Evolutionary conservation across 2,888 invertebrate genomes (phyloP).

Genomic region (Brachynemurus nebulosus): DNA sequence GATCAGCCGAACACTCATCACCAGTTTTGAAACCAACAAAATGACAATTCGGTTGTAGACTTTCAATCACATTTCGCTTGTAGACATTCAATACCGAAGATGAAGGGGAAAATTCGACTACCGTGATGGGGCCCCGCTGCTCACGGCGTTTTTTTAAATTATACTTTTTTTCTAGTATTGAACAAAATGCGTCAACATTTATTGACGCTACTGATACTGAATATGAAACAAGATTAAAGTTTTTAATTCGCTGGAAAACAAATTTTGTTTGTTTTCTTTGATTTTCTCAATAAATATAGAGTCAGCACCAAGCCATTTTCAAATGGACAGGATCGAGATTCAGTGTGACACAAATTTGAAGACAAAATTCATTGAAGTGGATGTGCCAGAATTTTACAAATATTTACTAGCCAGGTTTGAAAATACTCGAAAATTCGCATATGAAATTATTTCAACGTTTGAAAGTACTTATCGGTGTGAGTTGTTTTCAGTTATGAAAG

Average conservation of each 20-base stretch:
- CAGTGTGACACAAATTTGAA: slow-evolving; percentile 15
- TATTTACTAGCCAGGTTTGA: slow-evolving; percentile 7
- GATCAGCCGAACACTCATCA: too few relatives aligned
- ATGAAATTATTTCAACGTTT: slow-evolving; percentile 15
- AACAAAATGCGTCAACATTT: too few relatives aligned
- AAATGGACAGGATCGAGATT: slow-evolving; percentile 11
- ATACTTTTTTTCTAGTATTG: too few relatives aligned
- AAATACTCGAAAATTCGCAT: slow-evolving; percentile 12
- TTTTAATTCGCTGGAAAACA: slow-evolving; percentile 15
- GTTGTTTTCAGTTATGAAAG: slow-evolving; percentile 14
- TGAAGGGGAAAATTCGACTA: too few relatives aligned
- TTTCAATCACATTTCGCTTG: too few relatives aligned
- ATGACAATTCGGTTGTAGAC: too few relatives aligned
- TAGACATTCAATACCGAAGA: too few relatives aligned
- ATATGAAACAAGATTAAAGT: slow-evolving; percentile 17
- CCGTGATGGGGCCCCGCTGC: too few relatives aligned
- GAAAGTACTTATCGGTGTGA: slow-evolving; percentile 16
- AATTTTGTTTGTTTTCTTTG: slow-evolving; percentile 13
- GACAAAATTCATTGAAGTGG: too few relatives aligned
- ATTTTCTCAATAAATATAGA: slow-evolving; percentile 12
- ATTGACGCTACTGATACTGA: too few relatives aligned
- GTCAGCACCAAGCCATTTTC: slow-evolving; percentile 5
- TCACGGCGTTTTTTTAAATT: too few relatives aligned
- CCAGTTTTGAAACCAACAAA: too few relatives aligned
- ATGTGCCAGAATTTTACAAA: slow-evolving; percentile 11